Evolutionary conservation across 2,113 vertebrate species (phyloP).

Genomic region (Hippocampus guttulatus): DNA sequence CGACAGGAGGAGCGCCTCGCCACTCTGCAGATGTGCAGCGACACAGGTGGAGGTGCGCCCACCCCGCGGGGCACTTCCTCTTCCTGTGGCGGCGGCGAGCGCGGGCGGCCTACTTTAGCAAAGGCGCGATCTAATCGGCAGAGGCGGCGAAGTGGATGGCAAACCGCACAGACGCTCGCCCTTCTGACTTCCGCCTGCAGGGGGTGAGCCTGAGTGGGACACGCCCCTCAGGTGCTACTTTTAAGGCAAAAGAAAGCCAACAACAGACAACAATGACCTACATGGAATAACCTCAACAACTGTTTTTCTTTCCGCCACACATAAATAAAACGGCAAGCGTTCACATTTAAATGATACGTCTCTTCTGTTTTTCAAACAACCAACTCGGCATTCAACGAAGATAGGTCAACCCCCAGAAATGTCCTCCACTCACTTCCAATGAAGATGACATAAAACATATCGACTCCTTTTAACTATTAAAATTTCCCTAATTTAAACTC

Average conservation of each 20-base stretch:
- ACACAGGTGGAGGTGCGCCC: slow-evolving; percentile 50
- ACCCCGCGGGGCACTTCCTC: slow-evolving; percentile 53
- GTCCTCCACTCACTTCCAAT: background rate
- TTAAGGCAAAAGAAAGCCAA: background rate
- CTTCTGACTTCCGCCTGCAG: slow-evolving; percentile 1
- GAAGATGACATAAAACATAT: background rate
- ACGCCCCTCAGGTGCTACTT: background rate
- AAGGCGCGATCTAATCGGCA: slow-evolving; percentile 66
- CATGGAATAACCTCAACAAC: background rate
- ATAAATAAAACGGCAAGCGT: background rate
- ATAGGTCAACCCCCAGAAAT: background rate
- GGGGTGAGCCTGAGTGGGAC: background rate
- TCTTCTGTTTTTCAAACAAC: background rate
- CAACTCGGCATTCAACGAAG: background rate
- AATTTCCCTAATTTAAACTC: no score
- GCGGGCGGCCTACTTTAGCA: slow-evolving; percentile 66
- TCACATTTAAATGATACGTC: background rate
- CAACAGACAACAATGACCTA: slow-evolving; percentile 4
- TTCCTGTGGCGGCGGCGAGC: slow-evolving; percentile 59
- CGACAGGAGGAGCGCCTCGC: background rate
- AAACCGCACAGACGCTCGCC: background rate
- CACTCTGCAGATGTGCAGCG: background rate
- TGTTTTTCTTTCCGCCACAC: background rate
- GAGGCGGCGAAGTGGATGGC: background rate
- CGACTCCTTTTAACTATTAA: background rate